These are phyloP conservation scores for Crepidodera aurea DNA, from an alignment of 2,888 invertebrate genomes.

Conservation along the genomic window DNA sequence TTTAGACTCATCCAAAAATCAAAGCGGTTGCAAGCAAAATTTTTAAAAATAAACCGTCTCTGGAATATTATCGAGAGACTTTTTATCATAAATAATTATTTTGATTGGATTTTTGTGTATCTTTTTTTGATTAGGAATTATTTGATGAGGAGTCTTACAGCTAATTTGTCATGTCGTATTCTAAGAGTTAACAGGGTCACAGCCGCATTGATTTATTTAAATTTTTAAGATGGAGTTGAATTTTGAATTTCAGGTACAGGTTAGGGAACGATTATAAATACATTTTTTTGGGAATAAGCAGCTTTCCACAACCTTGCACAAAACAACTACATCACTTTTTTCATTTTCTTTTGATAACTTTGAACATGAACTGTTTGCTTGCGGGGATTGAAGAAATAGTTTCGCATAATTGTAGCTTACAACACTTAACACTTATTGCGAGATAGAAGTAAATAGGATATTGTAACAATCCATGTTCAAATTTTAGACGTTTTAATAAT, in stretches of 20 bases:
- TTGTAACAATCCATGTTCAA: not conserved
- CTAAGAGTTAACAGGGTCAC: slow-evolving; percentile 25
- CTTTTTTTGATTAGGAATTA: slow-evolving; percentile 4
- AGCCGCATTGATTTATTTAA: slow-evolving; percentile 36
- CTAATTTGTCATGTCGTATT: slow-evolving; percentile 18
- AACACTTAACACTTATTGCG: slow-evolving; percentile 20
- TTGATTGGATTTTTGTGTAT: not conserved
- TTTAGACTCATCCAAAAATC: slow-evolving; percentile 26
- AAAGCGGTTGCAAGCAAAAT: slow-evolving; percentile 38
- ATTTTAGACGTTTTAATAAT: too few relatives aligned
- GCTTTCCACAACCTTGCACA: not conserved
- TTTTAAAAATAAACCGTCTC: slow-evolving; percentile 1
- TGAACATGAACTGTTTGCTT: slow-evolving; percentile 25
- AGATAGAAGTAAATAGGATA: not conserved
- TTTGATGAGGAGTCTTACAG: slow-evolving; percentile 15
- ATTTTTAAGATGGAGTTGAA: slow-evolving; percentile 20
- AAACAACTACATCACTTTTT: not conserved
- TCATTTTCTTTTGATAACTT: slow-evolving; percentile 18
- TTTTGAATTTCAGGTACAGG: slow-evolving; percentile 57
- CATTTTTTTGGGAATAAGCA: slow-evolving; percentile 1
- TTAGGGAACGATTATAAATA: slow-evolving; percentile 53
- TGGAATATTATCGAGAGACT: not conserved
- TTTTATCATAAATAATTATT: not conserved
- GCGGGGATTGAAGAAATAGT: slow-evolving; percentile 25
- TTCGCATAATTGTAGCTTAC: slow-evolving; percentile 34